A percentile compares a stretch with the other conserved stretches of the same genome.
phyloP scores from a whole-genome alignment of 2,888 invertebrate species.

The Gnatocerus cornutus region DNA sequence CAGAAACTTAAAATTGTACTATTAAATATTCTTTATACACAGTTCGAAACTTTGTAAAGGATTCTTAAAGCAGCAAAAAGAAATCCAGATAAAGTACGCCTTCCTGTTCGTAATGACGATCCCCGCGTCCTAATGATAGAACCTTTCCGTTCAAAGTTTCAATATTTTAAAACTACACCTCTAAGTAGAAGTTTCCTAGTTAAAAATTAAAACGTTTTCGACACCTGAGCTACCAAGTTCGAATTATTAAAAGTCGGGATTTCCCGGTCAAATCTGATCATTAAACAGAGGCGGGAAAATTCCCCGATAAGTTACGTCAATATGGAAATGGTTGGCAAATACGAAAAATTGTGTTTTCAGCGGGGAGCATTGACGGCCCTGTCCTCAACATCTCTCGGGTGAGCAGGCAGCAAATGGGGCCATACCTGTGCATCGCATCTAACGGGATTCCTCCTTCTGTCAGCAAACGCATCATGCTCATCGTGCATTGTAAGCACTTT shows the following conservation, averaged over 20 bases:
- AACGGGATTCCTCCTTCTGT: constrained; percentile 88
- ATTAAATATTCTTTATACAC: constrained; percentile 18
- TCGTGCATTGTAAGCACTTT: constrained; percentile 85
- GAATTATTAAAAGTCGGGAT: not conserved
- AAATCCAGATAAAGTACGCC: not conserved
- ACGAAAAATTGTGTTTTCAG: constrained; percentile 68
- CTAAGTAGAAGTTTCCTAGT: not conserved
- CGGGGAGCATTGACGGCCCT: constrained; percentile 78
- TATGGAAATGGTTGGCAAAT: not conserved
- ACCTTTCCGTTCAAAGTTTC: constrained; percentile 3
- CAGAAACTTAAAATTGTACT: constrained; percentile 1
- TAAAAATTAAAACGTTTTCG: not conserved
- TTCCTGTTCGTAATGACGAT: not conserved
- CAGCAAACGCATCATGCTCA: constrained; percentile 85
- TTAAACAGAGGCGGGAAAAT: no score
- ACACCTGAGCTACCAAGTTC: not conserved
- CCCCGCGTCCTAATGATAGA: not conserved
- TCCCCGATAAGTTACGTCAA: not conserved
- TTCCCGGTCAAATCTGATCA: no score
- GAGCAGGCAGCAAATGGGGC: constrained; percentile 84
- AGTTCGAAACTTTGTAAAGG: constrained; percentile 2
- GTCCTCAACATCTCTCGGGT: constrained; percentile 79
- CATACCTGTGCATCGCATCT: constrained; percentile 84
- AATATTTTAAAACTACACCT: constrained; percentile 4
- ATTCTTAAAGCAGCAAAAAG: constrained; percentile 6